phyloP scores from a whole-genome alignment of 2,888 invertebrate species.

The Lithophane ornitopus region DNA sequence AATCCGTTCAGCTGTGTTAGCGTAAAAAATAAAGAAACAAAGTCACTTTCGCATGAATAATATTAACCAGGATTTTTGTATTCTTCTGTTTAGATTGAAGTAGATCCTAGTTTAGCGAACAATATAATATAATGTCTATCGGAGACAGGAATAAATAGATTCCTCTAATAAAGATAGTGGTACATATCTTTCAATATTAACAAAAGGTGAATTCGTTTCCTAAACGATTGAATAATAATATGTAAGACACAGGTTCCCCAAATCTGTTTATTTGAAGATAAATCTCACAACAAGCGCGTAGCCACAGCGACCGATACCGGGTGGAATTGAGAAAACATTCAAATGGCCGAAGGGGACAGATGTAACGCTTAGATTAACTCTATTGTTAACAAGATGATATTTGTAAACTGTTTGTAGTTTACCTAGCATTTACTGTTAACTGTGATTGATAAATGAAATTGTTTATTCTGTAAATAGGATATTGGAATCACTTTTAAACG shows the following conservation, averaged over 20 bases:
- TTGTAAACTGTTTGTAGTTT: conserved; percentile 38
- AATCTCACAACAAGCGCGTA: conserved; percentile 12
- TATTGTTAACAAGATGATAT: conserved; percentile 29
- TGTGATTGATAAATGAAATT: not conserved
- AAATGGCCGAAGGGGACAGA: conserved; percentile 44
- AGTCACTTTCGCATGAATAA: too few species aligned
- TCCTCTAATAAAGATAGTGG: too few species aligned
- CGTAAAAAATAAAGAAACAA: too few species aligned
- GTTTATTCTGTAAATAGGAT: too few species aligned
- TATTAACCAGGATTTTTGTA: too few species aligned
- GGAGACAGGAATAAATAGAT: too few species aligned
- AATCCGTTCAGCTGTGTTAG: too few species aligned
- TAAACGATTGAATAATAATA: conserved; percentile 1
- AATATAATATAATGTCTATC: too few species aligned
- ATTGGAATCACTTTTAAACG: too few species aligned
- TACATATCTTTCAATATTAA: too few species aligned
- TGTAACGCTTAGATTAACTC: conserved; percentile 41
- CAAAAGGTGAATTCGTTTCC: not conserved
- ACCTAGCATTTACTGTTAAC: not conserved
- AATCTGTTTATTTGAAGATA: conserved; percentile 28
- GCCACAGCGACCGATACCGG: not conserved
- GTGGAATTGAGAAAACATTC: conserved; percentile 43
- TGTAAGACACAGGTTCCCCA: not conserved
- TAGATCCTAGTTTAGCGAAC: too few species aligned
- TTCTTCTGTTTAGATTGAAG: too few species aligned